Base-by-base conservation (phyloP, 2,888 invertebrate species). In the Argyresthia albistria region DNA sequence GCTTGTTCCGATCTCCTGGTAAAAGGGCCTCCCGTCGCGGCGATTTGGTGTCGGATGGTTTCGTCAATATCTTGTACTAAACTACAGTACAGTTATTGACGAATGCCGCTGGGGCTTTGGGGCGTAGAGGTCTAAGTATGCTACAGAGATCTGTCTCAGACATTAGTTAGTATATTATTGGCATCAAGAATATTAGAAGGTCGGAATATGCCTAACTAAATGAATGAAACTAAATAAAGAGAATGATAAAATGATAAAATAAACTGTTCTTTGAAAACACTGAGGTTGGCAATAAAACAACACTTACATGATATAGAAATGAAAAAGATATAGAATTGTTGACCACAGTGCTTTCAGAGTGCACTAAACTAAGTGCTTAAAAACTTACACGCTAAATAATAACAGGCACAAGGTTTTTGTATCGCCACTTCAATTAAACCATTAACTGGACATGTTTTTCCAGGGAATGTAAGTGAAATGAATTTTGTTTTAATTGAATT, bases 371-470 rank as follows among this genome's bases (percentile, higher is more conserved):
- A 78, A 74, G 66, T 48, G 63, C 76, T 76, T 74, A 75, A 80
- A 75, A 82, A 72, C 75, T 73, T 78, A 71, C 73, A 54, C 16
- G 37, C 12, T 37, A 12, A n/a, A 36, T 14, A 73, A 77, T 83
- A 81, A 84, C 78, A 70, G 63, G 76, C 77, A 71, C 69, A 70
- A 61, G 66, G 73, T 76, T 81, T 83, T 81, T 77, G 74, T 80
- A 82, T 80, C 79, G 81, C 81, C 77, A 76, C 79, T 79, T 78
- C 79, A 80, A 76, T 69, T 76, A 70, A 74, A 48, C 49, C 65
- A 73, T 70, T 76, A 71, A 72, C 74, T 70, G 70, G 75, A 77
- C 72, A 73, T 72, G 70, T 73, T 66, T 79, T 80, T 71, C 77
- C 79, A 79, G 82, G 76, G 78, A 77, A 46, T 52, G 55, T 47